These are phyloP conservation scores for Paratilapia polleni DNA, from an alignment of 2,113 vertebrate species.

Conservation along the genomic window DNA sequence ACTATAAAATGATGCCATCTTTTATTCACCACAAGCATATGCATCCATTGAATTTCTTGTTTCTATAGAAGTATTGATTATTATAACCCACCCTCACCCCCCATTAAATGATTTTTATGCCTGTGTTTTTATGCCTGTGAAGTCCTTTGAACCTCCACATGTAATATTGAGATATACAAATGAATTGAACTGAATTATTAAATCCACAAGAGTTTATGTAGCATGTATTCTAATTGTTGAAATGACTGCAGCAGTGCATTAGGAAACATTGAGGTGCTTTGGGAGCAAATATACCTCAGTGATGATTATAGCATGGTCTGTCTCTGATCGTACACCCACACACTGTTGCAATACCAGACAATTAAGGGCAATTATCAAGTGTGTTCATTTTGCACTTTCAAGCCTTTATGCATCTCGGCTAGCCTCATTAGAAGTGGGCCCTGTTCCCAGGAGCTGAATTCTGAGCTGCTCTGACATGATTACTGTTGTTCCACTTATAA, in stretches of 20 bases:
- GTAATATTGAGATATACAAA: no score
- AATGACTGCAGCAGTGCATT: background rate
- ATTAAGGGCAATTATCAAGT: slow-evolving; percentile 40
- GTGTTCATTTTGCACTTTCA: background rate
- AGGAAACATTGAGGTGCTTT: background rate
- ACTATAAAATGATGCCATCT: background rate
- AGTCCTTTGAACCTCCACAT: no score
- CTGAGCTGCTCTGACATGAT: slow-evolving; percentile 28
- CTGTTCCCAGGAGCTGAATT: slow-evolving; percentile 36
- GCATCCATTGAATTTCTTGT: no score
- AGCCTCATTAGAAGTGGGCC: slow-evolving; percentile 40
- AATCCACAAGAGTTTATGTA: no score
- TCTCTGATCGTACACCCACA: background rate
- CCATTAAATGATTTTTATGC: no score
- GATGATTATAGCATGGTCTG: background rate
- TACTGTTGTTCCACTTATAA: background rate
- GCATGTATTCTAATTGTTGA: no score
- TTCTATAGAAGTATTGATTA: no score
- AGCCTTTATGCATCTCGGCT: slow-evolving; percentile 10
- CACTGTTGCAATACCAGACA: slow-evolving; percentile 15
- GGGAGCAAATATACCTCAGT: background rate
- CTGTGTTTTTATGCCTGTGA: no score
- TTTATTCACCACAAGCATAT: no score
- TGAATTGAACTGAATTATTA: no score
- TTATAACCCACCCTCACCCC: no score